phyloP scores from a whole-genome alignment of 1,140 invertebrate species.

The Hestina assimilis region DNA sequence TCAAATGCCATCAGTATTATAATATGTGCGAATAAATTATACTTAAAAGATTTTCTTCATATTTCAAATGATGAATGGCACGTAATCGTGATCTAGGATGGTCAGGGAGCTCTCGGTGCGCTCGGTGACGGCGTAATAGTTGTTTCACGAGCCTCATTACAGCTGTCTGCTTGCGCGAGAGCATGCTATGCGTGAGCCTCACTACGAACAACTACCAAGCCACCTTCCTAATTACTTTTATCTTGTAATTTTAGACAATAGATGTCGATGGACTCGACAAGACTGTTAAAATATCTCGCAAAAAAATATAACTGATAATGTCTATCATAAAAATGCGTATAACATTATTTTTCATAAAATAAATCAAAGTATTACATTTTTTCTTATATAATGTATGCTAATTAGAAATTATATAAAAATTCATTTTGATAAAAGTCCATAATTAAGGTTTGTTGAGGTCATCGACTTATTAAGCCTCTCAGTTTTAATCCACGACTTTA shows the following conservation, averaged over 20 bases:
- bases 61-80: constrained; percentile 10
- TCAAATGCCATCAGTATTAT: no score
- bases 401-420: no score
- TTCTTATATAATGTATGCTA: no score
- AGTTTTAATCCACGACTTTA: constrained; percentile 58
- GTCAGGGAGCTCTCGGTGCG: constrained; percentile 45
- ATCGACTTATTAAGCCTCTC: constrained; percentile 37
- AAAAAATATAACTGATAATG: no score
- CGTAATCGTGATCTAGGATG: constrained; percentile 16
- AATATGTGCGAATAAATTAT: no score
- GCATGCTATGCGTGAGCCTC: constrained; percentile 9
- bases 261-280: neutral
- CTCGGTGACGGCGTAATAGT: constrained; percentile 49
- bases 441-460: constrained; percentile 8
- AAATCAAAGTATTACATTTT: no score
- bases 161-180: constrained; percentile 18
- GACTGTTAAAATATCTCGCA: neutral
- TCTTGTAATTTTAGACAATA: neutral
- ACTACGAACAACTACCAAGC: constrained; percentile 7
- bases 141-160: constrained; percentile 50
- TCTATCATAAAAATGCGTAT: no score
- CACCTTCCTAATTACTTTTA: constrained; percentile 11
- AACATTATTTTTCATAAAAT: no score
- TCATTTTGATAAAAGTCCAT: neutral
- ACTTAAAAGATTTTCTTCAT: neutral